Base-by-base conservation (phyloP, 23 tunicate genomes). In the Halocynthia roretzi region DNA sequence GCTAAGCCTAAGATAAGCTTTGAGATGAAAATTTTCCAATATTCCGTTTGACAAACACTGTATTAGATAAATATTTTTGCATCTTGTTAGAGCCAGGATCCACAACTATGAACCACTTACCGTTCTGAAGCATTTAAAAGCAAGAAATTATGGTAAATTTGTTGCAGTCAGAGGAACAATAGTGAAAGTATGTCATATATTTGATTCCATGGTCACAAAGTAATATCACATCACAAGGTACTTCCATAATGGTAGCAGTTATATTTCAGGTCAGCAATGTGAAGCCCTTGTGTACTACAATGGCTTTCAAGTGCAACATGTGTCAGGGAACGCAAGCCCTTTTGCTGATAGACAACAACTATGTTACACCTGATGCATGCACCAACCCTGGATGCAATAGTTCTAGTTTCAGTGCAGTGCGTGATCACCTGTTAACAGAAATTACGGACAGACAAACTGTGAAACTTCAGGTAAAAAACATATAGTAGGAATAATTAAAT, bases 371-470 rank as follows among this genome's bases (percentile, higher is more conserved):
- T 0, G 75, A 77, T 21, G 53, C 80, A 6, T 92, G 98, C 56
- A 64, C 77, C 11, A 69, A 77, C 11, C 48, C 84, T 9, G 61
- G 69, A n/a, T 92, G 98, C 69, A 70, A 68, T 48, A 79, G 92
- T 9, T 64, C 64, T 11, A 77, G 18, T n/a, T 92, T 92, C 75
- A 81, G 83, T 50, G 83, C 92, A 20, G 74, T 71, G 4, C 65
- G 98, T 11, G 78, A 78, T 61, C 98, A 92, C 54, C 98, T 91
- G 4, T 61, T 92, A 50, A 92, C 98, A 61, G 92, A 92, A 75
- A 92, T 86, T 18, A 86, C 92, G 0, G 92, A 92, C 71, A 82
- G 87, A 80, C 98, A 92, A 61, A 63, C 77, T 50, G 83, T 92
- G 5, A 92, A 85, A 75, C 54, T 92, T 67, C 98, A 92, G 85